Percentiles rank a stretch among this genome's conserved stretches.
phyloP scores from a whole-genome alignment of 2,888 invertebrate genomes.

The Belgica antarctica region DNA sequence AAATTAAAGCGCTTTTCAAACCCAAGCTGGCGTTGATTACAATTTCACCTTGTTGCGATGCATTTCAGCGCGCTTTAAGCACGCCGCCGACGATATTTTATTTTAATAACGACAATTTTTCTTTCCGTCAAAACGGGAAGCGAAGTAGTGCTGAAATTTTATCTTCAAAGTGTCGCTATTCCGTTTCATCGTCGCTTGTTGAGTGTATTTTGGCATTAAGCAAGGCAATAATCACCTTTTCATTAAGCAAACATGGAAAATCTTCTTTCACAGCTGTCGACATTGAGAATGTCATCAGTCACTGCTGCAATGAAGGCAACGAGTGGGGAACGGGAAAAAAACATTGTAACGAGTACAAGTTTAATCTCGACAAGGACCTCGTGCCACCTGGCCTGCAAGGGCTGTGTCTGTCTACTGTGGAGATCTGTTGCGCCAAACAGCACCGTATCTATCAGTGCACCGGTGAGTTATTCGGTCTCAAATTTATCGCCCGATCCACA shows the following conservation, averaged over 20 bases:
- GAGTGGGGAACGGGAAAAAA: slow-evolving; percentile 57
- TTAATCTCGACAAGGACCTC: slow-evolving; percentile 39
- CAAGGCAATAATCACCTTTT: no score
- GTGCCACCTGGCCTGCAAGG: slow-evolving; percentile 60
- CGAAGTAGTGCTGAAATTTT: not conserved
- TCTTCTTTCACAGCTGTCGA: slow-evolving; percentile 28
- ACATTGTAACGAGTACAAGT: slow-evolving; percentile 56
- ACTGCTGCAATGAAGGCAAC: slow-evolving; percentile 59
- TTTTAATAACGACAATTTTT: slow-evolving; percentile 25
- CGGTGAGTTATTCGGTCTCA: slow-evolving; percentile 48
- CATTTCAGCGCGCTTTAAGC: not conserved
- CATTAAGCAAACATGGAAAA: no score
- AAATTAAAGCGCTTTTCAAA: not conserved
- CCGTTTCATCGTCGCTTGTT: no score
- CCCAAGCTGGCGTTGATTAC: no score
- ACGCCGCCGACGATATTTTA: slow-evolving; percentile 24
- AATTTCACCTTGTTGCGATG: not conserved
- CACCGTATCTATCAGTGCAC: slow-evolving; percentile 54
- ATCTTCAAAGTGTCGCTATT: no score
- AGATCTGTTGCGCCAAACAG: slow-evolving; percentile 63
- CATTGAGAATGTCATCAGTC: slow-evolving; percentile 45
- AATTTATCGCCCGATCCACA: no score
- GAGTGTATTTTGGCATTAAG: no score
- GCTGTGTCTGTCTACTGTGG: slow-evolving; percentile 62
- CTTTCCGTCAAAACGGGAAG: no score